These are phyloP conservation scores for Leptoteleia sp. DNA, from an alignment of 1,140 invertebrate species.

Conservation along the genomic window DNA sequence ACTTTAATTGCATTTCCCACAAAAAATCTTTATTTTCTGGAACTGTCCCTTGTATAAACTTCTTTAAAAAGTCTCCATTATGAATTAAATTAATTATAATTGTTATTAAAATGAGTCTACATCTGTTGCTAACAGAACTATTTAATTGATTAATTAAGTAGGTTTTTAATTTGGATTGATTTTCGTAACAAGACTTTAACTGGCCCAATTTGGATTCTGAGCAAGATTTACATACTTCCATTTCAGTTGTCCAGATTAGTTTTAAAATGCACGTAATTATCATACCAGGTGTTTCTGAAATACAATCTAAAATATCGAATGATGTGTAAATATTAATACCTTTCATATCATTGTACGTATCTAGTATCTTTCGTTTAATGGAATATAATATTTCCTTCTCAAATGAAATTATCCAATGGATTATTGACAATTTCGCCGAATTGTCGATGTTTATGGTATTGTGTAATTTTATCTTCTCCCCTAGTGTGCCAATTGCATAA, in stretches of 20 bases:
- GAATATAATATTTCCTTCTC: conserved; percentile 56
- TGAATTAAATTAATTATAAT: conserved; percentile 84
- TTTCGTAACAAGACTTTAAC: conserved; percentile 47
- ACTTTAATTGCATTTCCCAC: conserved; percentile 93
- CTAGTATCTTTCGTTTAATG: conserved; percentile 49
- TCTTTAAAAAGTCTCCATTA: conserved; percentile 83
- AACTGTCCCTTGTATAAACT: conserved; percentile 81
- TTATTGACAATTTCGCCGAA: conserved; percentile 77
- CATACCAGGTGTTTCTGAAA: conserved; percentile 78
- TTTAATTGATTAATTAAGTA: conserved; percentile 71
- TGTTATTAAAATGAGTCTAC: conserved; percentile 81
- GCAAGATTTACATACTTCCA: conserved; percentile 77
- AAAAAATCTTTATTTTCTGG: conserved; percentile 87
- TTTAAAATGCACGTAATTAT: conserved; percentile 83
- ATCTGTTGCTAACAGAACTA: conserved; percentile 81
- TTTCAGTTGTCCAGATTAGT: conserved; percentile 85
- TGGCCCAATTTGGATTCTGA: conserved; percentile 22
- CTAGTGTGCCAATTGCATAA: conserved; percentile 83
- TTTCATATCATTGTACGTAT: conserved; percentile 27
- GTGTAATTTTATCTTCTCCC: conserved; percentile 82
- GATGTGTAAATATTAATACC: conserved; percentile 25
- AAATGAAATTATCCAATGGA: conserved; percentile 85
- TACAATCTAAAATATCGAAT: conserved; percentile 40
- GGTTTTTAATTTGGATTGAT: conserved; percentile 33
- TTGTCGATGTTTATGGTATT: conserved; percentile 78